phyloP scores from a whole-genome alignment of 1,140 invertebrate genomes.

The Bombus pascuorum region DNA sequence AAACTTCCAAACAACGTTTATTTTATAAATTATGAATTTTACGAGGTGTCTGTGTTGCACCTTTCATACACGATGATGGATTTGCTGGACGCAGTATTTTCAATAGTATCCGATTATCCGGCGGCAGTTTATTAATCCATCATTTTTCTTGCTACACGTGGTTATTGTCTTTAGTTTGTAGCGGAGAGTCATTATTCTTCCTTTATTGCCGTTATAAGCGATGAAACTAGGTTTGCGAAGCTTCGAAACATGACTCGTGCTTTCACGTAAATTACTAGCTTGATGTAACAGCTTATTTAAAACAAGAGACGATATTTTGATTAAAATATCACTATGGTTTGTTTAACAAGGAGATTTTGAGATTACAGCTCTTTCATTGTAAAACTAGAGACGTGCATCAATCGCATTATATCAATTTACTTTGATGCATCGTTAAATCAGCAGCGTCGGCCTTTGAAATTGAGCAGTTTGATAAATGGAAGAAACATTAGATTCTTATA shows the following conservation, averaged over 20 bases:
- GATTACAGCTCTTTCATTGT: background rate
- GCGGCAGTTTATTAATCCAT: constrained; percentile 35
- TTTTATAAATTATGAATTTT: background rate
- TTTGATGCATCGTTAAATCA: background rate
- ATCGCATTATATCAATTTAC: background rate
- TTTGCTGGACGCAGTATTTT: constrained; percentile 26
- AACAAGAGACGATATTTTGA: background rate
- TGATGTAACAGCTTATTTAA: background rate
- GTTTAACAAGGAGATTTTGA: background rate
- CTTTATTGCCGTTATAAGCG: constrained; percentile 28
- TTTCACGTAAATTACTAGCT: constrained; percentile 19
- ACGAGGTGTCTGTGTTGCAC: background rate
- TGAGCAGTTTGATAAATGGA: background rate
- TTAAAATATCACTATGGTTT: background rate
- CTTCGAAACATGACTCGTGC: background rate
- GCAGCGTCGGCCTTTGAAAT: background rate
- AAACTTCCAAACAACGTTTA: background rate
- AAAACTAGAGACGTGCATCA: too few relatives aligned
- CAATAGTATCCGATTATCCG: constrained; percentile 29
- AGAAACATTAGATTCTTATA: background rate
- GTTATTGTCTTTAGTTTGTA: background rate
- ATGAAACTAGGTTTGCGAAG: background rate
- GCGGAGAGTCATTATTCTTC: constrained; percentile 44
- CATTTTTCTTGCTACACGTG: background rate
- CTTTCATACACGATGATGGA: constrained; percentile 26